Conservation (phyloP, 2,797 vertebrate genomes). For the Thaleichthys pacificus region DNA sequence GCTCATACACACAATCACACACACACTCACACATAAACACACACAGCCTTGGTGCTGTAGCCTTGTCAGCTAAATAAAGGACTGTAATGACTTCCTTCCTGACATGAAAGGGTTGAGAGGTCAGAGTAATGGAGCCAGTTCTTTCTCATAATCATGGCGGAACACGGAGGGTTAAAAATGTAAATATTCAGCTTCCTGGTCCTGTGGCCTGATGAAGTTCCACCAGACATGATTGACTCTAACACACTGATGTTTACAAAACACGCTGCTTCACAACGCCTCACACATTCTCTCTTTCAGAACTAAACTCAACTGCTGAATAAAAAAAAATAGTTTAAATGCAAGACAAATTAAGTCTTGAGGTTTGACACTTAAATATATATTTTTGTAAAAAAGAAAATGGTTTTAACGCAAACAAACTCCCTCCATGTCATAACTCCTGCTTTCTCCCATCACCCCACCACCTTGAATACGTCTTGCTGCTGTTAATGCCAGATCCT, state of each 20-base stretch:
- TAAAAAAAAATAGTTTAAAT: not conserved
- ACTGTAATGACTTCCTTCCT: conserved; percentile 80
- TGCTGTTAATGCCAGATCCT: conserved; percentile 27
- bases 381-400: conserved; percentile 10
- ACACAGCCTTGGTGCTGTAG: conserved; percentile 55
- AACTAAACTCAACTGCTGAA: not conserved
- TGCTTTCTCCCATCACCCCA: conserved; percentile 19
- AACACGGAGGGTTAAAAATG: conserved; percentile 54
- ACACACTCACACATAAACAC: no score
- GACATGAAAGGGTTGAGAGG: conserved; percentile 70
- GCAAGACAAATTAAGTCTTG: not conserved
- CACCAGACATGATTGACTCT: conserved; percentile 40
- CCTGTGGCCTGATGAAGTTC: conserved; percentile 52
- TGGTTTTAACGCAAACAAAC: not conserved
- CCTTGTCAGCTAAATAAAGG: conserved; percentile 74
- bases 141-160: conserved; percentile 68
- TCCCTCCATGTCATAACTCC: conserved; percentile 12
- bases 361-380: conserved; percentile 4
- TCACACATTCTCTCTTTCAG: conserved; percentile 13
- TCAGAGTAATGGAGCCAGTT: conserved; percentile 66
- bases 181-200: conserved; percentile 45
- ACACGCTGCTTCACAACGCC: conserved; percentile 11
- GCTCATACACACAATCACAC: no score
- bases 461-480: conserved; percentile 17
- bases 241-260: conserved; percentile 22